Evolutionary conservation across 1,140 invertebrate genomes (phyloP).

Genomic region (Yoshiicerus persimilis): DNA sequence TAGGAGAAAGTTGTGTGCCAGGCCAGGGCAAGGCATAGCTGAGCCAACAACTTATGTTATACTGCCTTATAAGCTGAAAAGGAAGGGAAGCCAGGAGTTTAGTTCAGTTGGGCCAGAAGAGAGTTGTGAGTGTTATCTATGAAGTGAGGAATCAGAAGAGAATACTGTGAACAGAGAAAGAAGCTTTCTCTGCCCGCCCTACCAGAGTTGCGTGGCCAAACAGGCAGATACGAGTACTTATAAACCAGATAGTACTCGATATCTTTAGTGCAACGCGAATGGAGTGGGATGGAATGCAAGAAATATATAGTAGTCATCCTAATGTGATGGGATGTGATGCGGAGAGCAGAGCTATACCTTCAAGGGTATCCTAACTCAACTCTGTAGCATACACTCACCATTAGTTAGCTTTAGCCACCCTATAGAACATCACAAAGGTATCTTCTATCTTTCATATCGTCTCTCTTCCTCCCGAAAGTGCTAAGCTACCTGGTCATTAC

Average conservation of each 20-base stretch:
- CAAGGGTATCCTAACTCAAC: too few species aligned
- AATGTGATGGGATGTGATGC: neutral
- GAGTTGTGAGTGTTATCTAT: conserved; percentile 4
- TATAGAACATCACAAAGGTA: too few species aligned
- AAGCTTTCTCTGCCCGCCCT: neutral
- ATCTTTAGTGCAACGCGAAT: neutral
- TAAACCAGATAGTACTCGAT: neutral
- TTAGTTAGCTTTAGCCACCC: neutral
- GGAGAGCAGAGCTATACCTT: too few species aligned
- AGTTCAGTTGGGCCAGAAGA: neutral
- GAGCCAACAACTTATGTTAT: neutral
- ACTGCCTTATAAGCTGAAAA: neutral
- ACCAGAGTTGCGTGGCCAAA: neutral
- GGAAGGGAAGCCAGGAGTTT: neutral
- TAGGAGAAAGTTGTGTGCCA: neutral
- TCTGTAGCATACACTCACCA: too few species aligned
- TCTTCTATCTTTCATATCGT: too few species aligned
- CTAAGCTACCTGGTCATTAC: too few species aligned
- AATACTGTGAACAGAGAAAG: neutral
- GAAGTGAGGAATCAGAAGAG: conserved; percentile 5
- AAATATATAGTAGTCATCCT: neutral
- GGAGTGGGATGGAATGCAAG: neutral
- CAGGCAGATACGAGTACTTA: neutral
- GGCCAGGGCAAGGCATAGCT: neutral
- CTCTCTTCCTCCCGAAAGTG: too few species aligned